These are phyloP conservation scores for Cheilosia grossa DNA, from an alignment of 2,888 invertebrate genomes.

Conservation along the genomic window DNA sequence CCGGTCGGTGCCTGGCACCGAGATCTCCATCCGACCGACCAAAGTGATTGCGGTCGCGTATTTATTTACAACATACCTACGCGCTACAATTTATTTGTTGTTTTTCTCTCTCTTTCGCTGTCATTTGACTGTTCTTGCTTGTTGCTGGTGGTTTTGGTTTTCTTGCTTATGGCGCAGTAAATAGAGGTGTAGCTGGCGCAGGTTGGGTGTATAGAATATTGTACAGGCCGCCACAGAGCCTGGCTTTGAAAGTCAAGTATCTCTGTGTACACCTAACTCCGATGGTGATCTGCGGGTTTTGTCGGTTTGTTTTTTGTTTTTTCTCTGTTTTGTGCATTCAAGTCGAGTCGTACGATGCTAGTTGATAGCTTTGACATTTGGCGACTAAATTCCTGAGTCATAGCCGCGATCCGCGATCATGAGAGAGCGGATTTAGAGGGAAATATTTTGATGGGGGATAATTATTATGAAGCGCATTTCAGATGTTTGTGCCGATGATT, in stretches of 20 bases:
- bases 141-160: conserved; percentile 15
- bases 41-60: conserved; percentile 74
- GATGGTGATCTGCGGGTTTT: conserved; percentile 6
- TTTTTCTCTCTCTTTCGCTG: conserved; percentile 23
- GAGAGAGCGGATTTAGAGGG: not conserved
- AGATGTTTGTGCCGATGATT: not conserved
- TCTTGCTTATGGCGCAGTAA: conserved; percentile 27
- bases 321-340: conserved; percentile 20
- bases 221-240: conserved; percentile 14
- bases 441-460: conserved; percentile 3
- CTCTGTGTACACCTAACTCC: conserved; percentile 14
- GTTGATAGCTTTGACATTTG: conserved; percentile 57
- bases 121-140: not conserved
- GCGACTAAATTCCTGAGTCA: conserved; percentile 32
- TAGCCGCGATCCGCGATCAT: conserved; percentile 11
- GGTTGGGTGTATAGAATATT: conserved; percentile 31
- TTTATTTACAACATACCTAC: conserved; percentile 73
- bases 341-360: conserved; percentile 28
- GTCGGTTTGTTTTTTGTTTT: not conserved
- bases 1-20: conserved; percentile 77
- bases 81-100: conserved; percentile 69
- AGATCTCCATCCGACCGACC: conserved; percentile 75
- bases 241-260: conserved; percentile 69
- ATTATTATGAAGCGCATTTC: not conserved
- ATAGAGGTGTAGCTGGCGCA: conserved; percentile 10